phyloP scores from a whole-genome alignment of 2,888 invertebrate genomes.

The Rugalucina vietnamica region DNA sequence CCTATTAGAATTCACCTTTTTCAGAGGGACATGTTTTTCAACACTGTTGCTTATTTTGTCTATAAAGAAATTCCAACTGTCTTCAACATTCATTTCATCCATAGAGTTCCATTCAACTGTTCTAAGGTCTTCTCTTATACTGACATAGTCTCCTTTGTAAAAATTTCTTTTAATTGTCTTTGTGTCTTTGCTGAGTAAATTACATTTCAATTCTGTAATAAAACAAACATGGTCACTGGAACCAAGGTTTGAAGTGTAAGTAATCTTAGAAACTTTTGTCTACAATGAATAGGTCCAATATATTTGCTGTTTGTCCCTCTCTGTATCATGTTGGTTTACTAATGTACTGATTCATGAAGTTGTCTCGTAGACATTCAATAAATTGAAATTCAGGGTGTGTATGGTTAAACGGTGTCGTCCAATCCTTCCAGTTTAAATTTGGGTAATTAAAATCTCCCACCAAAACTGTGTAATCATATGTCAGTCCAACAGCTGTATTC shows the following conservation, averaged over 20 bases:
- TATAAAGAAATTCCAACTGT: neutral
- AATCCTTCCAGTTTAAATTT: neutral
- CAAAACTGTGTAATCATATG: neutral
- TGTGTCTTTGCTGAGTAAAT: neutral
- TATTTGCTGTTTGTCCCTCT: neutral
- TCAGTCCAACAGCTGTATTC: neutral
- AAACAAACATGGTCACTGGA: conserved; percentile 29
- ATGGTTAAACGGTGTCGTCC: neutral
- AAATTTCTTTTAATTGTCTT: neutral
- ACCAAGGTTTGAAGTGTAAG: neutral
- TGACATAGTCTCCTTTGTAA: conserved; percentile 18
- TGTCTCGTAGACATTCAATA: conserved; percentile 11
- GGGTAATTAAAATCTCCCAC: conserved; percentile 15
- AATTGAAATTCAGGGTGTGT: neutral
- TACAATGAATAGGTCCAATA: neutral
- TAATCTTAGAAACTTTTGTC: neutral
- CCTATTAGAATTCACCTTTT: neutral
- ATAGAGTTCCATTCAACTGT: neutral
- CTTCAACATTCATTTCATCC: neutral
- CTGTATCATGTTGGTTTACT: neutral
- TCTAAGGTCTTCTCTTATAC: neutral
- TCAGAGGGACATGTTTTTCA: neutral
- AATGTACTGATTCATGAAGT: neutral
- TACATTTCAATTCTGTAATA: neutral
- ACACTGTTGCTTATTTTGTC: neutral